Evolutionary conservation across 2,113 vertebrate genomes (phyloP).

Genomic region (Notarius lentiginosus): DNA sequence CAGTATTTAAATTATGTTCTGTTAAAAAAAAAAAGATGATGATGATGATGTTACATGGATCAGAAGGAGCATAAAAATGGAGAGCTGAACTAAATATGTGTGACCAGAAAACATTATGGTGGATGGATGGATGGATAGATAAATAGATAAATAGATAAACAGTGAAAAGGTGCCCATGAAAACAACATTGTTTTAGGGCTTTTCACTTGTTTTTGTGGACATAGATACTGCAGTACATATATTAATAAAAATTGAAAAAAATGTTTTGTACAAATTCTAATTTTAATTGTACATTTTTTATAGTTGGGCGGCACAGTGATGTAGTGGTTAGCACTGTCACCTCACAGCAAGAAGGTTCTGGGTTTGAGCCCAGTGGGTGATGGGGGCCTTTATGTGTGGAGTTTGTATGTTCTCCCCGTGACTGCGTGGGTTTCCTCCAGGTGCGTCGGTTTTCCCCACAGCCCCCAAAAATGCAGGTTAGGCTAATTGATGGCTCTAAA

Average conservation of each 20-base stretch:
- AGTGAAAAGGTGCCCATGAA: background rate
- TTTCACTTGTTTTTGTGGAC: background rate
- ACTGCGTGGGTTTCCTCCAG: too few species aligned
- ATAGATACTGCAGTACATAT: background rate
- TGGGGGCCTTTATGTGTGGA: too few species aligned
- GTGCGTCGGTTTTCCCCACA: too few species aligned
- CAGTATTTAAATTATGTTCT: conserved; percentile 35
- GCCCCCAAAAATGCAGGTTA: too few species aligned
- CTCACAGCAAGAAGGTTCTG: too few species aligned
- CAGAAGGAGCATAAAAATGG: background rate
- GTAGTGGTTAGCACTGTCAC: too few species aligned
- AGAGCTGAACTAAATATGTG: background rate
- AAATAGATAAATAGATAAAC: background rate
- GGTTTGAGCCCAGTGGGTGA: too few species aligned
- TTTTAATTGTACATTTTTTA: background rate
- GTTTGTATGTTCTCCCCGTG: too few species aligned
- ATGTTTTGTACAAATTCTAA: background rate
- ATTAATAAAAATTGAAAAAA: background rate
- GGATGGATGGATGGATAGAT: too few species aligned
- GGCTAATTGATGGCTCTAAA: too few species aligned
- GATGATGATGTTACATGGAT: background rate
- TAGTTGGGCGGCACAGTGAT: too few species aligned
- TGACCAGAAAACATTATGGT: background rate
- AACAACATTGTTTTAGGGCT: background rate
- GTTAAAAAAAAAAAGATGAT: background rate